Base-by-base conservation (phyloP, 2,888 invertebrate species). In the Phragmatobia fuliginosa region DNA sequence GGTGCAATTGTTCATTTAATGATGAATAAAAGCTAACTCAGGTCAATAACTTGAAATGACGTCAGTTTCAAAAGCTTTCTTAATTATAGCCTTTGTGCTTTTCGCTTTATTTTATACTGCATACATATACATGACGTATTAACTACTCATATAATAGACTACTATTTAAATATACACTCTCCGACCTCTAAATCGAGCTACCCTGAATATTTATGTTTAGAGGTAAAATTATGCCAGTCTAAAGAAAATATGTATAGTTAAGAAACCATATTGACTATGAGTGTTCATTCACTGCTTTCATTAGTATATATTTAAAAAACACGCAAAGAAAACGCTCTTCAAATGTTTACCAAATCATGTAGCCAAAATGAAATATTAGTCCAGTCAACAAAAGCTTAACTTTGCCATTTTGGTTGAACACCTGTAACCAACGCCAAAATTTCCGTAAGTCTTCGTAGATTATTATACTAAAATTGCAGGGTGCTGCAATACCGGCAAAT, bases 21-120 rank as follows among this genome's bases (percentile, higher is more conserved):
- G 70, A 76, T 72, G 67, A 68, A 70, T 79, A 69, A 76, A 76
- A 69, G 74, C 77, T 73, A 79, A 83, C 77, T 78, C 85, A 75
- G 89, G 88, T 89, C 88, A 90, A 87, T 85, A 87, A 87, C 88
- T 83, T 84, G 62, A 72, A 67, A 83, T 90, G 88, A 90, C 87
- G 88, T 88, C 88, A 89, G 59, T 68, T 74, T 65, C 56, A 73
- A 77, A 79, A 80, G 79, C 72, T 79, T 75, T 71, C 68, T 78
- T 77, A 74, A 80, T 83, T 80, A 88, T 83, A 86, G 81, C 78
- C 84, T 77, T 80, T 77, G 70, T 72, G 61, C 65, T 73, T 70
- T 62, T 62, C 73, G 70, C 64, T 64, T 74, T 72, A 66, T 68
- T 72, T 70, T 76, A 67, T 68, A 72, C 67, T 41, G 21, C 31